phyloP scores from a whole-genome alignment of 2,113 vertebrate species.

The Eira barbara region DNA sequence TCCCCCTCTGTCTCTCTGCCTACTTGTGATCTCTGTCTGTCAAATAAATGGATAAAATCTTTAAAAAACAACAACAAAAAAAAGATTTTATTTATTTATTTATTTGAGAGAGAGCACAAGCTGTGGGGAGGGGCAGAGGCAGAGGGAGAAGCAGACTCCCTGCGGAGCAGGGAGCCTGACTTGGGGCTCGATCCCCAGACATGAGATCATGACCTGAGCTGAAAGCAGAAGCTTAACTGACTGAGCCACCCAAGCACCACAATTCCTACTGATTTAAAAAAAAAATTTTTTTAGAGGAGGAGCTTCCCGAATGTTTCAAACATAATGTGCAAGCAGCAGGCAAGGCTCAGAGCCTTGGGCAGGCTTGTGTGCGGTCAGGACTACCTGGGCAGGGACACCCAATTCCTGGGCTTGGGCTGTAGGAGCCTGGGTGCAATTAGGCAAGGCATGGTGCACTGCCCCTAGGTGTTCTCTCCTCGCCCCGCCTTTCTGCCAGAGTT shows the following conservation, averaged over 20 bases:
- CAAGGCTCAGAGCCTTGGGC: not conserved
- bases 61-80: no score
- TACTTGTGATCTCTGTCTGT: no score
- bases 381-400: not conserved
- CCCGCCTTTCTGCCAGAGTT: constrained; percentile 79
- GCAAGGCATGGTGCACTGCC: not conserved
- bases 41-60: no score
- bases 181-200: not conserved
- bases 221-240: not conserved
- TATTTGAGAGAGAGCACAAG: not conserved
- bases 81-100: not conserved
- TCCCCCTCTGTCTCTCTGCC: no score
- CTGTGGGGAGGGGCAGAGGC: not conserved
- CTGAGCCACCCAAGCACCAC: not conserved
- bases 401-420: not conserved
- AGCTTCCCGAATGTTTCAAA: not conserved
- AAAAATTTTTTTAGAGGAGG: not conserved
- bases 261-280: not conserved
- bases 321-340: not conserved
- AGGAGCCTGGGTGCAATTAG: not conserved
- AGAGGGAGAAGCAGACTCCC: not conserved
- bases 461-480: not conserved
- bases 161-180: not conserved
- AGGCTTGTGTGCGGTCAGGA: not conserved
- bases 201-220: not conserved